Evolutionary conservation across 2,113 vertebrate genomes (phyloP).

Genomic region (Oryctolagus cuniculus): mOryCun1.1 NC_091442.1:41809001-41809500

Average conservation of each 20-base stretch:
- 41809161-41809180: background rate
- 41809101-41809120: too few species aligned
- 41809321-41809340: background rate
- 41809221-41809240: background rate
- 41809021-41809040: too few species aligned
- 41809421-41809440: background rate
- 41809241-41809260: background rate
- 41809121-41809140: too few species aligned
- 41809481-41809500: background rate
- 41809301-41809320: background rate
- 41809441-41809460: background rate
- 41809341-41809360: background rate
- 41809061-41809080: too few species aligned
- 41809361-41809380: background rate
- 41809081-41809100: too few species aligned
- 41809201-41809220: background rate
- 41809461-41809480: background rate
- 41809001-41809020: too few species aligned
- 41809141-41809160: too few species aligned
- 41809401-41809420: background rate
- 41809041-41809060: too few species aligned
- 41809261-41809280: background rate
- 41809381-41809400: too few species aligned
- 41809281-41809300: background rate
- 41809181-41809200: background rate